phyloP scores from a whole-genome alignment of 2,113 vertebrate genomes.

The Macroglossus sobrinus region DNA sequence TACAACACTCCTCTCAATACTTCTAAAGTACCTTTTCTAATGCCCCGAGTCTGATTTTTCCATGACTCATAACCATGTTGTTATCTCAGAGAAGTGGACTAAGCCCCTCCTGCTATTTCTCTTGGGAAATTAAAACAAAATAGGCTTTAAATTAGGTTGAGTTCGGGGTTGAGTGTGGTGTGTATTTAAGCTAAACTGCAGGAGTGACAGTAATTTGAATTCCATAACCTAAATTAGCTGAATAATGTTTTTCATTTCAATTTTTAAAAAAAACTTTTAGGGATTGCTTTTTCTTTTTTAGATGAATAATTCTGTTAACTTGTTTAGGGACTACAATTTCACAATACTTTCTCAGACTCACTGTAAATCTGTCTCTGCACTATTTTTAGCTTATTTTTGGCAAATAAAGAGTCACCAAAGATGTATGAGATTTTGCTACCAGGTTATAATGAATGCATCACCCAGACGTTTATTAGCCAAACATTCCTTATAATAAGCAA shows the following conservation, averaged over 20 bases:
- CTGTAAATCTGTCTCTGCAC: neutral
- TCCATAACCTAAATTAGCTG: neutral
- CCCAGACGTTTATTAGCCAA: conserved; percentile 25
- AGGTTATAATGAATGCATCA: neutral
- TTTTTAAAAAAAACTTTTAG: neutral
- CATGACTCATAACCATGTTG: neutral
- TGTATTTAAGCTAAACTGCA: neutral
- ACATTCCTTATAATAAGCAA: neutral
- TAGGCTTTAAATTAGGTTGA: neutral
- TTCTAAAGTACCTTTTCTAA: neutral
- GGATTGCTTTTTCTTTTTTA: neutral
- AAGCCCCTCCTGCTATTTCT: neutral
- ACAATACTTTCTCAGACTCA: neutral
- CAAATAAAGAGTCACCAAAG: neutral
- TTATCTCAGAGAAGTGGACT: neutral
- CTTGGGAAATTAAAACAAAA: conserved; percentile 23
- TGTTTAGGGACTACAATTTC: neutral
- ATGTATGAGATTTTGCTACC: neutral
- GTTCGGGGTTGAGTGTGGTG: neutral
- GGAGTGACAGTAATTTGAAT: conserved; percentile 8
- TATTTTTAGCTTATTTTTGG: conserved; percentile 22
- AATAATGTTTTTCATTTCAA: neutral
- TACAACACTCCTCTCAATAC: neutral
- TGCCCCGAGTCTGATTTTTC: neutral
- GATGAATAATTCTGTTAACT: neutral